Conservation (phyloP, 2,797 vertebrate genomes). For the Valencia hispanica region DNA sequence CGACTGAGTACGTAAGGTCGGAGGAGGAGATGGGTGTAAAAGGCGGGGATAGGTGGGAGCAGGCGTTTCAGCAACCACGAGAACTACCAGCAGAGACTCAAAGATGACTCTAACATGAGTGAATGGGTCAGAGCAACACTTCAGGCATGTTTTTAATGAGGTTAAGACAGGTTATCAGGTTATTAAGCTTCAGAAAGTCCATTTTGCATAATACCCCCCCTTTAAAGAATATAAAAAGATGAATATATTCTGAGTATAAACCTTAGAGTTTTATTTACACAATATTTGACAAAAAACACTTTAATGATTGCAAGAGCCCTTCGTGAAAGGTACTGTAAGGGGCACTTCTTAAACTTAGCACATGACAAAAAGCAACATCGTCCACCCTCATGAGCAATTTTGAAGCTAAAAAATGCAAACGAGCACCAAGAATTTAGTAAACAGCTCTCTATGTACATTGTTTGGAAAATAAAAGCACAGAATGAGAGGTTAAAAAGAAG, state of each 20-base stretch:
- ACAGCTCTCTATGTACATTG: conserved; percentile 78
- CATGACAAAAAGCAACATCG: conserved; percentile 74
- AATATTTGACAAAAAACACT: conserved; percentile 60
- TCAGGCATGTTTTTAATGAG: too few relatives aligned
- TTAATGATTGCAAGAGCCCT: conserved; percentile 78
- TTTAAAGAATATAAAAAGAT: conserved; percentile 39
- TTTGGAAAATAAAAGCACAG: conserved; percentile 55
- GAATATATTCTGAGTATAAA: conserved; percentile 62
- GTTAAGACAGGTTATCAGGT: too few relatives aligned
- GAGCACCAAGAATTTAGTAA: conserved; percentile 82
- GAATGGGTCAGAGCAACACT: too few relatives aligned
- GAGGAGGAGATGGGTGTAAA: too few relatives aligned
- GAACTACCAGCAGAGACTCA: too few relatives aligned
- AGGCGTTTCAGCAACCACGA: too few relatives aligned
- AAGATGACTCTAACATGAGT: too few relatives aligned
- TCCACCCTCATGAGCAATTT: conserved; percentile 71
- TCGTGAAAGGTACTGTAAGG: conserved; percentile 69
- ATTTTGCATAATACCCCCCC: too few relatives aligned
- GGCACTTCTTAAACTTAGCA: conserved; percentile 74
- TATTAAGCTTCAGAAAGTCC: too few relatives aligned
- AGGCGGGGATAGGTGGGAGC: too few relatives aligned
- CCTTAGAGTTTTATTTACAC: conserved; percentile 68
- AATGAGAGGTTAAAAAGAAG: conserved; percentile 37
- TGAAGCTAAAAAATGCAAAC: conserved; percentile 71
- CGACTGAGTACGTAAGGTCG: too few relatives aligned